Percentiles rank a stretch among this genome's conserved stretches.
These are phyloP conservation scores for Scaptomyza cyrtandrae DNA, from an alignment of 2,888 invertebrate genomes.

Conservation along the genomic window DNA sequence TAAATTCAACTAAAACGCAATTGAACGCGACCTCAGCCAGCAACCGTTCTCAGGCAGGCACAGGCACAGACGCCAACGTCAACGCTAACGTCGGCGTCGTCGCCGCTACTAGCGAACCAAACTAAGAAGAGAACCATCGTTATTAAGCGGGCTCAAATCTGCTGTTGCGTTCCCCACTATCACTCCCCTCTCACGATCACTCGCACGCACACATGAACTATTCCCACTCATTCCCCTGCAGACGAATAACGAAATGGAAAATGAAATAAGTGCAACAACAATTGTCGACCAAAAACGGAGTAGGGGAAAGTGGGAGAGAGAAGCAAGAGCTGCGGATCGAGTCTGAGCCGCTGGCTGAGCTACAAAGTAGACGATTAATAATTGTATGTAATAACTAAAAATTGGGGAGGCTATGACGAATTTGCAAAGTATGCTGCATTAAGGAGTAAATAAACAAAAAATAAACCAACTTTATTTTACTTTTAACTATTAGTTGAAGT, in stretches of 20 bases:
- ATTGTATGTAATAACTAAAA: constrained; percentile 35
- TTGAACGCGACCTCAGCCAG: constrained; percentile 65
- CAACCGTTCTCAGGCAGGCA: constrained; percentile 14
- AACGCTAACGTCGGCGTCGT: constrained; percentile 23
- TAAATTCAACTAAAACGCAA: constrained; percentile 72
- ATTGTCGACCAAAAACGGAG: constrained; percentile 38
- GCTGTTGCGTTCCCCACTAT: constrained; percentile 39
- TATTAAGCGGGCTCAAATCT: constrained; percentile 73
- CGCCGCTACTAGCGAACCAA: constrained; percentile 33
- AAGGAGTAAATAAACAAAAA: neutral
- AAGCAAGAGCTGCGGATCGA: constrained; percentile 17
- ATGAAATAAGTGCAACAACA: constrained; percentile 70
- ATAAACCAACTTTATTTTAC: too few species aligned
- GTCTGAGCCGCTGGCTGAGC: constrained; percentile 41
- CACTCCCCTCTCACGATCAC: constrained; percentile 7
- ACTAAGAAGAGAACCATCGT: constrained; percentile 56
- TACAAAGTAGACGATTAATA: constrained; percentile 52
- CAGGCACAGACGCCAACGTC: constrained; percentile 40
- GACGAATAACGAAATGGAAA: constrained; percentile 55
- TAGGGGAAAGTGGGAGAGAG: constrained; percentile 25
- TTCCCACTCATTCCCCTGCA: constrained; percentile 41
- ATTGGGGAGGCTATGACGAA: constrained; percentile 7
- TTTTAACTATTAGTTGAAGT: neutral
- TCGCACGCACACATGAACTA: constrained; percentile 11
- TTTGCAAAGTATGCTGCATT: constrained; percentile 23